phyloP scores from a whole-genome alignment of 2,113 vertebrate species.

The Equus quagga region DNA sequence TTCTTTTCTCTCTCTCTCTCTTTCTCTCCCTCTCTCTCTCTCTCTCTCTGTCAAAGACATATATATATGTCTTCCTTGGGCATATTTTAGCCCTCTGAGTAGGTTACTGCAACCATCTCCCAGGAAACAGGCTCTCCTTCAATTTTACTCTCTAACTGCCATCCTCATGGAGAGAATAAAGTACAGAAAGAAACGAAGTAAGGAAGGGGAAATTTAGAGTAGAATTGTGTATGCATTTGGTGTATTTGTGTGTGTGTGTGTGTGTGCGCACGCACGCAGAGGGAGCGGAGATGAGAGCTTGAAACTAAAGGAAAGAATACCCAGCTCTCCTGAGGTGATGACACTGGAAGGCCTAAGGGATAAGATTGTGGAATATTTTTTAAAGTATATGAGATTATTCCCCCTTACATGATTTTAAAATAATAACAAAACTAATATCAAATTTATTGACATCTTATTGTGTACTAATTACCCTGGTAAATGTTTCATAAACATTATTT shows the following conservation, averaged over 20 bases:
- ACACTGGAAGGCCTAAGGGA: neutral
- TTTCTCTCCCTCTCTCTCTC: neutral
- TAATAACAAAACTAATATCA: slow-evolving; percentile 27
- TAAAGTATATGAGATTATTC: neutral
- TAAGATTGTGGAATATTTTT: neutral
- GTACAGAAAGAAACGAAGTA: slow-evolving; percentile 22
- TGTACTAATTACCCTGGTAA: neutral
- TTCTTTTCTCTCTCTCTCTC: neutral
- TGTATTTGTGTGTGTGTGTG: neutral
- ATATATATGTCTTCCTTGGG: neutral
- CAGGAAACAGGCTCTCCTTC: slow-evolving; percentile 19
- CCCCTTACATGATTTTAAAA: neutral
- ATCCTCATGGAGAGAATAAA: neutral
- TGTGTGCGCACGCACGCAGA: neutral
- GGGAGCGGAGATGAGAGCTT: neutral
- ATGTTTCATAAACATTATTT: slow-evolving; percentile 35
- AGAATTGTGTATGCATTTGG: neutral
- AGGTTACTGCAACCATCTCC: slow-evolving; percentile 17
- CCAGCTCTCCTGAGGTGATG: neutral
- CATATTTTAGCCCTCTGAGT: slow-evolving; percentile 16
- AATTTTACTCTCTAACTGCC: neutral
- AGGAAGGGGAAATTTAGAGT: neutral
- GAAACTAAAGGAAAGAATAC: neutral
- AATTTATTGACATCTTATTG: neutral
- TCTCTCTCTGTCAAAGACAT: neutral